These are phyloP conservation scores for Planiliza haematocheilus DNA, from an alignment of 2,113 vertebrate species.

Conservation along the genomic window DNA sequence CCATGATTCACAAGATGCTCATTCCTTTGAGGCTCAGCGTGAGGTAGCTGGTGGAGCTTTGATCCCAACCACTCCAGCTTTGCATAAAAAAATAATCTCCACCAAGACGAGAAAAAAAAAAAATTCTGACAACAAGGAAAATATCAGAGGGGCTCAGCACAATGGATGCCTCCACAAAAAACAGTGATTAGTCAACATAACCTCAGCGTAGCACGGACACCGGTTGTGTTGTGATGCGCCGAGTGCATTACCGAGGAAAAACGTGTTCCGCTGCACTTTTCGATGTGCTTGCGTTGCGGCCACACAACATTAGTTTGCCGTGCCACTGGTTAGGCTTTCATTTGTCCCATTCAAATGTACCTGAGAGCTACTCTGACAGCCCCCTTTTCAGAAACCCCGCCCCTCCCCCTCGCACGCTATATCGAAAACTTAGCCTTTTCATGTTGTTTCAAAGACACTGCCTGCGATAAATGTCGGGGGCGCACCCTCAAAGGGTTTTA, in stretches of 20 bases:
- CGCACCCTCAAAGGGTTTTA: conserved; percentile 71
- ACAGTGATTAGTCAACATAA: conserved; percentile 15
- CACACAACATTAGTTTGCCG: background rate
- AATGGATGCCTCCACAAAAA: conserved; percentile 8
- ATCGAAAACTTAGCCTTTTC: conserved; percentile 69
- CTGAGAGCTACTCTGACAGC: conserved; percentile 2
- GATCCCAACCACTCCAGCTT: conserved; percentile 11
- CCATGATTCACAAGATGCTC: conserved; percentile 7
- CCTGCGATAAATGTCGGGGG: conserved; percentile 70
- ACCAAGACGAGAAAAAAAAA: conserved; percentile 12
- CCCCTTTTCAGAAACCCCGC: conserved; percentile 37
- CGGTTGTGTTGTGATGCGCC: conserved; percentile 2
- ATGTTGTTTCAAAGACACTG: conserved; percentile 76
- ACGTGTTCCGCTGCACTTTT: background rate
- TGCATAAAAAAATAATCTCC: background rate
- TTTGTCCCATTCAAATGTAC: conserved; percentile 6
- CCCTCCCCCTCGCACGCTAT: background rate
- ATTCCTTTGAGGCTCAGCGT: conserved; percentile 14
- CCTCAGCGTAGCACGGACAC: background rate
- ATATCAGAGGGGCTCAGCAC: background rate
- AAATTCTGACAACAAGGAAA: conserved; percentile 12
- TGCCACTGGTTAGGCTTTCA: background rate
- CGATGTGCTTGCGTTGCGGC: conserved; percentile 5
- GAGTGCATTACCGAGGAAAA: conserved; percentile 3
- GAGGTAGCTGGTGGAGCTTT: conserved; percentile 29